Conservation (phyloP, 2,888 invertebrate genomes). For the Allacma fusca region DNA sequence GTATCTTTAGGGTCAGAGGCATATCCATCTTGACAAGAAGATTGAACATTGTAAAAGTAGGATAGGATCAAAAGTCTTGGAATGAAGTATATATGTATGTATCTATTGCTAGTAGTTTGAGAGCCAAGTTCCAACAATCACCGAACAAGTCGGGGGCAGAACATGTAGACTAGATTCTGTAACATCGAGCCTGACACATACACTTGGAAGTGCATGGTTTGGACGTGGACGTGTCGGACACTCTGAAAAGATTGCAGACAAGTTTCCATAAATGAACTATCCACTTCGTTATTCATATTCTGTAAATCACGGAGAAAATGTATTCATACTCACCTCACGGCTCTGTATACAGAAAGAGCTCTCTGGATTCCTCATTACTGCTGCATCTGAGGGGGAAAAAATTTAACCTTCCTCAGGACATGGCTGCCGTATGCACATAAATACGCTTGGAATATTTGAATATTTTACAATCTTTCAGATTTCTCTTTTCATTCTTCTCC, state of each 20-base stretch:
- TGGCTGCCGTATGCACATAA: no score
- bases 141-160: neutral
- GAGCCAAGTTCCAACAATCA: slow-evolving; percentile 7
- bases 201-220: neutral
- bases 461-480: no score
- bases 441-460: no score
- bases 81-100: no score
- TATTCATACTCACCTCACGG: slow-evolving; percentile 33
- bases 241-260: slow-evolving; percentile 43
- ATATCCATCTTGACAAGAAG: neutral
- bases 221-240: slow-evolving; percentile 20
- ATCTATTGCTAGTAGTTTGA: no score
- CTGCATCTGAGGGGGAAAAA: no score
- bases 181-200: no score
- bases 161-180: no score
- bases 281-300: slow-evolving; percentile 53
- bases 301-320: slow-evolving; percentile 45
- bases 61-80: no score
- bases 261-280: slow-evolving; percentile 56
- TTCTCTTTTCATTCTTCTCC: no score
- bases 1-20: slow-evolving; percentile 3
- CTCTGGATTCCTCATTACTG: no score
- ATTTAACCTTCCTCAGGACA: no score
- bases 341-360: neutral
- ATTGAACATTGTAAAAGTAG: neutral